phyloP scores from a whole-genome alignment of 35 echinoderm and acorn worm genomes.

The Acanthaster planci region DNA sequence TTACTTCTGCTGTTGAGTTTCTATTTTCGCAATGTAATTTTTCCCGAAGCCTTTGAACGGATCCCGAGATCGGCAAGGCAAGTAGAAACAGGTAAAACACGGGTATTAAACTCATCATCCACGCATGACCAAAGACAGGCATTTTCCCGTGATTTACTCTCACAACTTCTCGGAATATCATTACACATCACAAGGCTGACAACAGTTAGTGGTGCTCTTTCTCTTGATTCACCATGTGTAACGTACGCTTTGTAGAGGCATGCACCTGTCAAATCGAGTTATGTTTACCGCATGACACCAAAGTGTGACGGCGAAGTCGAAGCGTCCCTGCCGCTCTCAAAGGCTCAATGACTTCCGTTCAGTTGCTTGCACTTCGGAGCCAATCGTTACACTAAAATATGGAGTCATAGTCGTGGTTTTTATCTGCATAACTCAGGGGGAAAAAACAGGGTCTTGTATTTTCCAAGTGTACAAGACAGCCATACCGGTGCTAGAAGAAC shows the following conservation, averaged over 20 bases:
- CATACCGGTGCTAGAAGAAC: not conserved
- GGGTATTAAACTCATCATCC: not conserved
- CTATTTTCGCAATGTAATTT: slow-evolving; percentile 18
- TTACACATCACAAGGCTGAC: not conserved
- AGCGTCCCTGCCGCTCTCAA: not conserved
- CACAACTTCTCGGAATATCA: not conserved
- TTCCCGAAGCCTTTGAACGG: slow-evolving; percentile 8
- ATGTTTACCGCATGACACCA: slow-evolving; percentile 4
- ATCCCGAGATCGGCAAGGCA: slow-evolving; percentile 7
- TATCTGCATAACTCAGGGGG: too few relatives aligned
- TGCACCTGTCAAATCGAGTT: slow-evolving; percentile 21
- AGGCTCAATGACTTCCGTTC: not conserved
- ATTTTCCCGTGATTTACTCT: slow-evolving; percentile 20
- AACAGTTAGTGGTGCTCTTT: not conserved
- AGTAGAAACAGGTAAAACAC: not conserved
- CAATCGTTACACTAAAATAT: not conserved
- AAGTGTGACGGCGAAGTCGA: not conserved
- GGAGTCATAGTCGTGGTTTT: too few relatives aligned
- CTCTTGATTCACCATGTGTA: not conserved
- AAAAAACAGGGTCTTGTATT: not conserved
- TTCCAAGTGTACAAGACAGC: not conserved
- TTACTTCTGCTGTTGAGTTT: not conserved
- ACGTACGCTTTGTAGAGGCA: not conserved
- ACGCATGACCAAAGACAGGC: not conserved
- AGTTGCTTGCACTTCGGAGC: not conserved